These are phyloP conservation scores for Aldrovandia affinis DNA, from an alignment of 2,797 vertebrate species.

Conservation along the genomic window DNA sequence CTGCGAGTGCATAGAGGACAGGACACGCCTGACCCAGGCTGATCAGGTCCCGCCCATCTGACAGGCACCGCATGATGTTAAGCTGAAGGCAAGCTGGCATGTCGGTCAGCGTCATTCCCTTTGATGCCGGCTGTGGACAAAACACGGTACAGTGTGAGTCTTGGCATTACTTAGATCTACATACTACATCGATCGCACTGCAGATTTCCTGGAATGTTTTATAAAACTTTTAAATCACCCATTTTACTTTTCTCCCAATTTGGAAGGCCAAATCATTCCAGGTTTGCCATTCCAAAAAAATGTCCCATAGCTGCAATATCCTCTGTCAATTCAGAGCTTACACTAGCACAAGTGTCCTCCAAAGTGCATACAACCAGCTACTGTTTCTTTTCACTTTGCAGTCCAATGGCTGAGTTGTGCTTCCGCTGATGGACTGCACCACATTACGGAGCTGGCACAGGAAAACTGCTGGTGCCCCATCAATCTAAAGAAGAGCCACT, in stretches of 20 bases:
- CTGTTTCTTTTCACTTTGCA: background rate
- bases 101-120: conserved; percentile 87
- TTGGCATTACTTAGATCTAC: too few relatives aligned
- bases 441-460: background rate
- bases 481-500: background rate
- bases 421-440: background rate
- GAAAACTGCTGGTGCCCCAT: background rate
- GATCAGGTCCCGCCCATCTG: conserved; percentile 91
- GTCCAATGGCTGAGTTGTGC: background rate
- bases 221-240: background rate
- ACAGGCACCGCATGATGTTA: conserved; percentile 92
- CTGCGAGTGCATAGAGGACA: conserved; percentile 81
- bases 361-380: background rate
- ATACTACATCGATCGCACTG: too few relatives aligned
- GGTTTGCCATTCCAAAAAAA: too few relatives aligned
- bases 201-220: background rate
- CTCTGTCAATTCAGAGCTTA: background rate
- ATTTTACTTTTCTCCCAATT: background rate
- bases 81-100: conserved; percentile 89
- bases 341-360: background rate
- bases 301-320: background rate
- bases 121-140: conserved; percentile 78
- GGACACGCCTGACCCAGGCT: conserved; percentile 91
- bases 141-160: background rate
- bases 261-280: too few relatives aligned